Base-by-base conservation (phyloP, 2,113 vertebrate genomes). In the Calidris pugnax region DNA sequence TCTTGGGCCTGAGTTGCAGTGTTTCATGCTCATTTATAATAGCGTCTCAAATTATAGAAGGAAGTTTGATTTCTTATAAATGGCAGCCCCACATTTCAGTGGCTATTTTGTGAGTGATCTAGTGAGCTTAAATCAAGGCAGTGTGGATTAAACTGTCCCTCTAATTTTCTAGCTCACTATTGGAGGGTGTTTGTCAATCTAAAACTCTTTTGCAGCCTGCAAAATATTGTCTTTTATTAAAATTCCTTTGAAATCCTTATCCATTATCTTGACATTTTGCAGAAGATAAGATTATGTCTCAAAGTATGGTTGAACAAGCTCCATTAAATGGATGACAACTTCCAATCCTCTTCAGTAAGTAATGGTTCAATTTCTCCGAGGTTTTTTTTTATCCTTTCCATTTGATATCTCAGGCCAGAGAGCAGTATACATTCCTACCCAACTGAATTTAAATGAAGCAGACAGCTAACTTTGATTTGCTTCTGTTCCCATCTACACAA, bases 361-460 rank as follows among this genome's bases (percentile, higher is more conserved):
- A 93, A 83, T 67, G 88, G 57, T 94, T 95, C 56, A 8, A 26
- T 96, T 96, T 91, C 66, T 95, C 47, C 35, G 35, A 85, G 26
- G 30, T 32, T 55, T 50, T 71, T 59, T 68, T 21, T 20, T 20
- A 35, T 22, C 41, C 24, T 83, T 95, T 88, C 43, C 73, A 8
- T 88, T 93, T 95, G 91, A 27, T 91, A 74, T 77, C 82, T 93
- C 35, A 74, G 75, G 30, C 45, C 39, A 71, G 79, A 71, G 51
- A 93, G 41, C 23, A 47, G n/a, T 82, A 64, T 20, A 39, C 53
- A 50, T 97, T 97, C 71, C 87, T 92, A 91, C 59, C 14, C 78
- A 85, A 69, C 81, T 94, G 85, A 82, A 94, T 94, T 95, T 94
- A 95, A 97, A 96, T 95, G 90, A 94, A 85, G 69, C 77, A 94